phyloP scores from a whole-genome alignment of 1,140 invertebrate species.

The Dreissena rostriformis region DNA sequence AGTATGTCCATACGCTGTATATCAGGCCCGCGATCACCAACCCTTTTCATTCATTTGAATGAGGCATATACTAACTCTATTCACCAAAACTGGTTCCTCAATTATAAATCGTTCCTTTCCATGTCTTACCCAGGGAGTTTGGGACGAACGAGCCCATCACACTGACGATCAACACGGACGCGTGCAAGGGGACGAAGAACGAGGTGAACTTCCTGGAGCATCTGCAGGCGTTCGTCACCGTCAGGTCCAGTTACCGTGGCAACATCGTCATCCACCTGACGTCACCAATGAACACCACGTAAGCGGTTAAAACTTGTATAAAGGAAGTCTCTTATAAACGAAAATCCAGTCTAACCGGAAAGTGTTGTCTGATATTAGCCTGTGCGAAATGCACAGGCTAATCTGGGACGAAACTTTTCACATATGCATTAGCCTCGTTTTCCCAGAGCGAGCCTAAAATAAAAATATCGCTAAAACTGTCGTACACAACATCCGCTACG shows the following conservation, averaged over 20 bases:
- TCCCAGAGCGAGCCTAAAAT: too few species aligned
- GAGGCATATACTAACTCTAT: too few species aligned
- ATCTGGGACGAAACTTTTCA: too few species aligned
- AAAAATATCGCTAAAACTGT: too few species aligned
- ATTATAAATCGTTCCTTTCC: not conserved
- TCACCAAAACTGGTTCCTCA: constrained; percentile 77
- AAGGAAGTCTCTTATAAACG: constrained; percentile 1
- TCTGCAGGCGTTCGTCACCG: constrained; percentile 97
- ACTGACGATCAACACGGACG: constrained; percentile 94
- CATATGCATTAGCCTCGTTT: too few species aligned
- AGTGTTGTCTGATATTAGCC: too few species aligned
- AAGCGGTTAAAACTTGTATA: constrained; percentile 47
- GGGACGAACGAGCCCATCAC: constrained; percentile 90
- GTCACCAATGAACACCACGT: constrained; percentile 97
- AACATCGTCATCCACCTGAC: constrained; percentile 97
- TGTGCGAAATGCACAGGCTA: too few species aligned
- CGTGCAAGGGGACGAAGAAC: constrained; percentile 94
- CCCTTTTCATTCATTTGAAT: too few species aligned
- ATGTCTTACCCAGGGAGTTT: constrained; percentile 87
- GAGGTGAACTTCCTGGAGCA: constrained; percentile 98
- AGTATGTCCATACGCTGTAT: too few species aligned
- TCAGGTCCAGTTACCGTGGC: constrained; percentile 93
- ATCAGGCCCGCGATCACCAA: too few species aligned
- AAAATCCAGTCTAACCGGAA: too few species aligned
- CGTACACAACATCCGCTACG: not conserved